Evolutionary conservation across 2,113 vertebrate genomes (phyloP), one percentile per base, ranked within the genome.

Genomic region (Neogale vison): DNA sequence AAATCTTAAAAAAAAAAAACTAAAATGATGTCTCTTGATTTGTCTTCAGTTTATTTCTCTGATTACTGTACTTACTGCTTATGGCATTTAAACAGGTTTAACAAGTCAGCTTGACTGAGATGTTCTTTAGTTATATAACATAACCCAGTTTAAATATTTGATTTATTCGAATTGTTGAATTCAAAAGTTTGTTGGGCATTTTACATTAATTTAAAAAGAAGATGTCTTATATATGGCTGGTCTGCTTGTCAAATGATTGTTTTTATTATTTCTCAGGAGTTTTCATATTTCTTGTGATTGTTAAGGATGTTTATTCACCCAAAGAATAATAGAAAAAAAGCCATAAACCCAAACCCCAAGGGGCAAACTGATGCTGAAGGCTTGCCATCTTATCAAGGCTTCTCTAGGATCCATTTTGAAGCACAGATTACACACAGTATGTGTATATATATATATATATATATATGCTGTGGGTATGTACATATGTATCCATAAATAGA

Each of bases 201-300:
- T 95, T 52, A 65, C 23, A 59, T 76, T 77, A 57, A 84, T 67
- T 85, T 95, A 67, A 63, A 59, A 93, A 90, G 2, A 82, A 23
- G 11, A 42, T 96, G 14, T 80, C 88, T 90, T 55, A 63, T 55
- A 90, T 23, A 86, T 69, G 67, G 31, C 17, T 59, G 26, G 31
- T 79, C 29, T 77, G 34, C 69, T 86, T 72, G 39, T 89, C 77
- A 95, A 50, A 86, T 59, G 4, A 52, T 59, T 93, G 18, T 21
- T 93, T 96, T 96, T 67, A 86, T 55, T 20, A 42, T 67, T 14
- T 93, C n/a, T 81, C 67, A 18, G 31, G 76, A 82, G 13, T 93
- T 52, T 82, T 67, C 39, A 20, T 77, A 55, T 94, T 86, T 97
- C 45, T 91, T 82, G 11, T 39, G 34, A 61, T 63, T 45, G 23